Conservation (phyloP, 2,113 vertebrate genomes). For the Burhinus bistriatus region DNA sequence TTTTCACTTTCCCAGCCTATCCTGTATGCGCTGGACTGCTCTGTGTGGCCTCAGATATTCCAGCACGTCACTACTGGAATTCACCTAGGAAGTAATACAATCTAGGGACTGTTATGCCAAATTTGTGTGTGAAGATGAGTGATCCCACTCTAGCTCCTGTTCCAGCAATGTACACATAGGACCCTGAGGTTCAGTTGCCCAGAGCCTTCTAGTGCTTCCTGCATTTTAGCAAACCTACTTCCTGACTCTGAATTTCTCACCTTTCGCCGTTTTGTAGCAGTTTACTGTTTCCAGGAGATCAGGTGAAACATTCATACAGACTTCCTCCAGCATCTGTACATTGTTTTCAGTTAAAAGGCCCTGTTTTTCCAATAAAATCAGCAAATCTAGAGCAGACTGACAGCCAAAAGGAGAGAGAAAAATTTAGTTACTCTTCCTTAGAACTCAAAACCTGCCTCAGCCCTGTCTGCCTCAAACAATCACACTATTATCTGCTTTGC, state of each 20-base stretch:
- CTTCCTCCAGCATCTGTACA: slow-evolving; percentile 26
- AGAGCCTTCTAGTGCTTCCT: neutral
- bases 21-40: neutral
- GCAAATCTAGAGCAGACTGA: slow-evolving; percentile 67
- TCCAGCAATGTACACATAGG: neutral
- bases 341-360: slow-evolving; percentile 50
- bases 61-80: neutral
- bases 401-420: neutral
- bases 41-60: neutral
- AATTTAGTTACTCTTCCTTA: neutral
- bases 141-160: neutral
- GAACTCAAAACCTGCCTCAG: neutral
- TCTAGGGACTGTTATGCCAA: neutral
- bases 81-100: neutral
- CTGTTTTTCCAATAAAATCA: slow-evolving; percentile 66
- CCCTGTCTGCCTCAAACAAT: neutral
- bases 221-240: neutral
- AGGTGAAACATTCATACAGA: neutral
- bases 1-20: neutral
- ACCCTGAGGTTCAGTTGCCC: neutral
- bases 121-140: neutral
- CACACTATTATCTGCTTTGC: neutral
- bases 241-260: slow-evolving; percentile 32
- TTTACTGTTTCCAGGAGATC: slow-evolving; percentile 44
- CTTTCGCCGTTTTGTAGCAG: slow-evolving; percentile 54